Conservation (phyloP, 2,113 vertebrate species). For the Urocolius indicus region DNA sequence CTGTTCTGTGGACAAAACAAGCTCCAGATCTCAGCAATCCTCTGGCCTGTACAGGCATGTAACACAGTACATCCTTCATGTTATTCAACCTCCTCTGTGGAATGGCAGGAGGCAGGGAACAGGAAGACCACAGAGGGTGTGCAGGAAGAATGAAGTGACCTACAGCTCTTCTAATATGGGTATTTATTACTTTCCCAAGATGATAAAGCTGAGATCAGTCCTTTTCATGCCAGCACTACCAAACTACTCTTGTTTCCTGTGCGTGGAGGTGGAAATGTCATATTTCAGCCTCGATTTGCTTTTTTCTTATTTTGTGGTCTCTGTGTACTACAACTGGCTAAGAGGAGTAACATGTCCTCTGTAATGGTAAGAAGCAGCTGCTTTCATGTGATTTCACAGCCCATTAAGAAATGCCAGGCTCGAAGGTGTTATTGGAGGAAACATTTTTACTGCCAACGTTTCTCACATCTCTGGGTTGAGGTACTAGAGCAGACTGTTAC, state of each 20-base stretch:
- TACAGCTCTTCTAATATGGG: background rate
- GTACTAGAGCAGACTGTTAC: background rate
- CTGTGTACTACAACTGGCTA: background rate
- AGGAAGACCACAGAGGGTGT: background rate
- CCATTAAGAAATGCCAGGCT: background rate
- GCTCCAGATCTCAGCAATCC: background rate
- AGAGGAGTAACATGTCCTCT: background rate
- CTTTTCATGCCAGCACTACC: constrained; percentile 19
- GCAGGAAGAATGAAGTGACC: background rate
- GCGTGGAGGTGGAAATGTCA: constrained; percentile 43
- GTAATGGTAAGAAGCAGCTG: constrained; percentile 14
- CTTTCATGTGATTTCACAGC: constrained; percentile 7
- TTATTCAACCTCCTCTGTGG: background rate
- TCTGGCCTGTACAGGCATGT: background rate
- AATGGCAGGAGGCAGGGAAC: background rate
- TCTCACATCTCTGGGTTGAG: background rate
- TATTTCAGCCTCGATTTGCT: background rate
- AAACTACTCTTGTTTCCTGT: constrained; percentile 28
- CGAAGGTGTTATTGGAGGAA: constrained; percentile 37
- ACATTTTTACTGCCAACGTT: constrained; percentile 13
- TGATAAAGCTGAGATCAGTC: constrained; percentile 42
- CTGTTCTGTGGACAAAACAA: background rate
- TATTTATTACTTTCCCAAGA: constrained; percentile 26
- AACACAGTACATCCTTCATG: background rate
- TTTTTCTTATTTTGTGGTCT: constrained; percentile 41